Base-by-base conservation (phyloP, 2,797 vertebrate genomes). In the Sebastolobus alascanus region DNA sequence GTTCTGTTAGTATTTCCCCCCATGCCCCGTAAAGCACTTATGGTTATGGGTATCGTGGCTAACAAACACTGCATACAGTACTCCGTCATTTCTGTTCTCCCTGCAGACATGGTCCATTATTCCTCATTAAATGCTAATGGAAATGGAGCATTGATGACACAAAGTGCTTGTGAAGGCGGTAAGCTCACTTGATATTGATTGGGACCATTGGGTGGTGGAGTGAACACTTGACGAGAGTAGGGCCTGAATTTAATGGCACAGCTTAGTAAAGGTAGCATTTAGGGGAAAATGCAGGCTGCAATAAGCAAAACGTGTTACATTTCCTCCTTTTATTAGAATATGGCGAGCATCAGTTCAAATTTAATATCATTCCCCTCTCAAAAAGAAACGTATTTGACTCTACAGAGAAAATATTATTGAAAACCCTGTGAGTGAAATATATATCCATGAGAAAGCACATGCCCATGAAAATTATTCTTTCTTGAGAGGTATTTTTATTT, bases 401-500 rank as follows among this genome's bases (percentile, higher is more conserved):
- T 2, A 1, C 2, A n/a, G 35, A 59, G n/a, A 71, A 68, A 50
- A 66, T 60, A 14, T 7, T 29, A 60, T 59, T 69, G 6, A 58
- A 76, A 77, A 27, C 16, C 12, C 13, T 33, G 25, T 58, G 50
- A 74, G 43, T 40, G 16, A 76, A 63, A 66, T 40, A 2, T n/a
- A 35, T 68, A 18, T 43, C 12, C 46, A 13, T 38, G 65, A 63
- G 25, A 55, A 75, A n/a, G 46, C 20, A 60, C 5, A 20, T 46
- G 0, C 9, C 12, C 25, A 16, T 63, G 13, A 58, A 60, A 80
- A 76, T 22, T 0, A 40, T 67, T 74, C 43, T 78, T 84, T 77
- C 31, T 20, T 74, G 65, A 60, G 61, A 69, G 72, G 6, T 46
- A 2, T 63, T 79, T 82, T 69, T 66, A 80, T 73, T 75, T 22